Evolutionary conservation across 2,888 invertebrate genomes (phyloP), one percentile per base, ranked within the genome.

Genomic region (Pristionchus fissidentatus): DNA sequence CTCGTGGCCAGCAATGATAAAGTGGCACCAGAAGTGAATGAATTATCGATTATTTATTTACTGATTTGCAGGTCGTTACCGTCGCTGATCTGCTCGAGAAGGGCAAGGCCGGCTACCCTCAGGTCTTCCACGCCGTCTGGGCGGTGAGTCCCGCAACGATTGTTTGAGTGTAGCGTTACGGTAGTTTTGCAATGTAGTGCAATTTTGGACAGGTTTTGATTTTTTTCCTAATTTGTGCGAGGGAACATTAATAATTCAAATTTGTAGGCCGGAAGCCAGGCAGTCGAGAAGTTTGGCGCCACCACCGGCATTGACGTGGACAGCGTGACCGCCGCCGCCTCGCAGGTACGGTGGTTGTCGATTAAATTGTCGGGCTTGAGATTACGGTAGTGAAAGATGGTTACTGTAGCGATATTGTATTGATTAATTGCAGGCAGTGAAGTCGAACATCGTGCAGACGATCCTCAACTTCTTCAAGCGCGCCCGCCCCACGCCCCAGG

Each of bases 81-180:
- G 85, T 85, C 77, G 90, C 87, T n/a, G 91, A 91, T 84, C 85
- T 91, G 55, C 84, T 88, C 81, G 90, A 91, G 84, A 91, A 91
- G 87, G 91, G 91, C 83, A 91, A 91, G 84, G 86, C 87, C 83
- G 91, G 90, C 49, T 91, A 89, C 85, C 85, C 86, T 15, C 88
- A 90, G 32, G 90, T 91, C 73, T 90, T 91, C 88, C 85, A 89
- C 62, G 89, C 91, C 13, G 85, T 91, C 83, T 90, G 90, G 89
- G 86, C 87, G 52, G 85, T 81, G n/a, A 81, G 62, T 81, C 62
- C 32, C 80, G 43, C 19, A 22, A 43, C 32, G 80, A 81, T 38
- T 79, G 38, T 57, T 13, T 43, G n/a, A 22, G 38, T 60, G n/a
- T 60, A 8, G 62, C 32, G 19, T 70, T 70, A 70, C 41, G 41